phyloP scores from a whole-genome alignment of 2,888 invertebrate genomes.

The Frankliniella fusca region DNA sequence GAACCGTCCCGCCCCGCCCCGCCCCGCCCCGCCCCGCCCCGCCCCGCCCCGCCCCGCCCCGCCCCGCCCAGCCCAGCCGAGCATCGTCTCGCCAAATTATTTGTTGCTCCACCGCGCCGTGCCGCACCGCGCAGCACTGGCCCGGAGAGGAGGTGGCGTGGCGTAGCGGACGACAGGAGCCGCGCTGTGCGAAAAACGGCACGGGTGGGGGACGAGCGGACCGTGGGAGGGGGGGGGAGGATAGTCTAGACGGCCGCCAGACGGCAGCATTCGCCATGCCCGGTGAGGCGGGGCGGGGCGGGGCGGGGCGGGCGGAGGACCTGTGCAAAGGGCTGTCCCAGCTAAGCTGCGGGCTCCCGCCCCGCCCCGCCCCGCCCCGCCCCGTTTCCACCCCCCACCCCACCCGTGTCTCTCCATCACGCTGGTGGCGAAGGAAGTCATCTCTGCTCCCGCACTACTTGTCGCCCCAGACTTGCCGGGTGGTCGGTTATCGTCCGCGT shows the following conservation, averaged over 20 bases:
- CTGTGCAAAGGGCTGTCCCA: too few relatives aligned
- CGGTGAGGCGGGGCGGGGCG: neutral
- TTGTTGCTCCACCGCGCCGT: too few relatives aligned
- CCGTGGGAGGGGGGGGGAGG: neutral
- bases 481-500: too few relatives aligned
- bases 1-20: neutral
- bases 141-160: too few relatives aligned
- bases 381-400: too few relatives aligned
- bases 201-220: neutral
- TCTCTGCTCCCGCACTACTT: too few relatives aligned
- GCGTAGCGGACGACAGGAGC: neutral
- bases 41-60: neutral
- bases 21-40: neutral
- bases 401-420: too few relatives aligned
- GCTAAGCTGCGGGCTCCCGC: too few relatives aligned
- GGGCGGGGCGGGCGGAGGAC: too few relatives aligned
- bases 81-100: neutral
- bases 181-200: neutral
- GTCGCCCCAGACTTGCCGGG: neutral
- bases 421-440: too few relatives aligned
- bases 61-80: neutral
- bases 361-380: too few relatives aligned
- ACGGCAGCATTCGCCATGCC: constrained; percentile 1
- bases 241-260: constrained; percentile 10
- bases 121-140: neutral